These are phyloP conservation scores for Oreochromis niloticus DNA, from an alignment of 2,113 vertebrate species.

Conservation along the genomic window DNA sequence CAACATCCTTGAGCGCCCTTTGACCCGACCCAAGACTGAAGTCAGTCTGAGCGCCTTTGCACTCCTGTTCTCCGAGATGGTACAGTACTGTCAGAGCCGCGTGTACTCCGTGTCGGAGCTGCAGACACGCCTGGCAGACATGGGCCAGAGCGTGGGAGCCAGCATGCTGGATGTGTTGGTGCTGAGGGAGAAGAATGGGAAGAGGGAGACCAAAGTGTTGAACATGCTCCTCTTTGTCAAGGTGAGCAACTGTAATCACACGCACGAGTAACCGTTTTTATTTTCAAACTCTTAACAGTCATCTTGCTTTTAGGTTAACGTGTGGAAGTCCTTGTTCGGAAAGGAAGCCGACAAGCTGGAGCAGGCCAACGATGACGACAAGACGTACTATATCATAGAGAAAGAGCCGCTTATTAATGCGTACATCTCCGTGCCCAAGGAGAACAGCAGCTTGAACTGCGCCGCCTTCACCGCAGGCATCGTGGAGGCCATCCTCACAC, in stretches of 20 bases:
- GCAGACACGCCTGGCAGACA: slow-evolving; percentile 81
- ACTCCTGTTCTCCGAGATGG: slow-evolving; percentile 90
- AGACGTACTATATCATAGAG: slow-evolving; percentile 93
- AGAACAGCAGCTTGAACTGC: slow-evolving; percentile 94
- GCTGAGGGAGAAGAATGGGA: slow-evolving; percentile 83
- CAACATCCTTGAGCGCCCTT: slow-evolving; percentile 81
- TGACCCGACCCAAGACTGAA: slow-evolving; percentile 83
- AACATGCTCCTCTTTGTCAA: slow-evolving; percentile 83
- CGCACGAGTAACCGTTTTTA: not conserved
- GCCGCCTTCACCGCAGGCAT: slow-evolving; percentile 89
- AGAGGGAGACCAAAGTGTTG: slow-evolving; percentile 87
- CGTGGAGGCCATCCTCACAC: slow-evolving; percentile 85
- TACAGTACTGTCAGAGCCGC: slow-evolving; percentile 93
- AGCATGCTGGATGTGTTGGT: slow-evolving; percentile 87
- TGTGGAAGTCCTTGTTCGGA: slow-evolving; percentile 89
- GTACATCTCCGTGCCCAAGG: slow-evolving; percentile 89
- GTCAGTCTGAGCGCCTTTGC: slow-evolving; percentile 87
- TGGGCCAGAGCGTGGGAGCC: slow-evolving; percentile 86
- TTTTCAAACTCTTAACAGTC: not conserved
- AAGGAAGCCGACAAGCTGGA: slow-evolving; percentile 93
- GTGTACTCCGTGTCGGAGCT: slow-evolving; percentile 92
- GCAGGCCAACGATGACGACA: slow-evolving; percentile 92
- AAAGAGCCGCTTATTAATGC: slow-evolving; percentile 89
- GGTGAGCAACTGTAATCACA: slow-evolving; percentile 9
- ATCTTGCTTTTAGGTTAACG: slow-evolving; percentile 38